Evolutionary conservation across 1,140 invertebrate genomes (phyloP), one percentile per base, ranked within the genome.

Genomic region (Heliothis subflexa): DNA sequence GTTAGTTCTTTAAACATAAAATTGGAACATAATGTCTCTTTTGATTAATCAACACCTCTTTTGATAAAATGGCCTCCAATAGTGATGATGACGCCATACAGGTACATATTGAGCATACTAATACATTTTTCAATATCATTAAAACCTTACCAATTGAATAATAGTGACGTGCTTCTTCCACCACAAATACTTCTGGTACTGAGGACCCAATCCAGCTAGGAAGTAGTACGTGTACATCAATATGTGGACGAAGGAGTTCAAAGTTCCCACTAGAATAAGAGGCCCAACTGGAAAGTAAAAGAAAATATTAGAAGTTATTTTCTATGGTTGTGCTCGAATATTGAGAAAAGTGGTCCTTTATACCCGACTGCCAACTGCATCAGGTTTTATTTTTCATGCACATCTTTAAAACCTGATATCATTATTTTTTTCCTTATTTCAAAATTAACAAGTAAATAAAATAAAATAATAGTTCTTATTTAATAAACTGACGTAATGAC

Each of bases 81-180:
- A 25, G 2, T 2, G 21, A 25, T 25, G 21, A 25, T 25, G 21
- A 25, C 0, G 21, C 21, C 21, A 25, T n/a, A n/a, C n/a, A n/a
- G n/a, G n/a, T n/a, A n/a, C n/a, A n/a, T n/a, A n/a, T n/a, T n/a
- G n/a, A n/a, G n/a, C n/a, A n/a, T n/a, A n/a, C n/a, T n/a, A n/a
- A n/a, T n/a, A n/a, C n/a, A n/a, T n/a, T n/a, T n/a, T n/a, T n/a
- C n/a, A n/a, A n/a, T n/a, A 28, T 33, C 10, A 4, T 28, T 45
- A 45, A 64, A 47, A 68, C 5, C 94, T 95, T 88, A 98, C 96
- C 89, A 98, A 95, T 94, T 98, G 98, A 47, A 98, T 90, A 14
- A 94, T 95, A 0, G 98, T 98, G 14, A 98, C 95, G 89, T 98
- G 96, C 86, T 96, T 97, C 89, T 98, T 98, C 97, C 98, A 98